A percentile compares a stretch with the other conserved stretches of the same genome.
Conservation (phyloP, 2,113 vertebrate genomes). For the Lagenorhynchus albirostris region DNA sequence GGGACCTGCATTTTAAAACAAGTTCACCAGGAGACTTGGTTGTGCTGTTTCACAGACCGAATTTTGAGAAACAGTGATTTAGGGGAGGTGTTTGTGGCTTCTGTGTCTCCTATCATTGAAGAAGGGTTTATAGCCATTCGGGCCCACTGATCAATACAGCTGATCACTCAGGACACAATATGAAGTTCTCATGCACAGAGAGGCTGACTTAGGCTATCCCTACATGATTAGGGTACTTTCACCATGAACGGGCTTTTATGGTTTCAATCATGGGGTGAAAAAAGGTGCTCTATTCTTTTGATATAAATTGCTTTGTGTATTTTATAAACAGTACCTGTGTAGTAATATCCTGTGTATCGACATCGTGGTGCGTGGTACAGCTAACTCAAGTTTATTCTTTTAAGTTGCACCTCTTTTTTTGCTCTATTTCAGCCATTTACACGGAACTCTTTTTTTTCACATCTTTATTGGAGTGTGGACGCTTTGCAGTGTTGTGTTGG, state of each 20-base stretch:
- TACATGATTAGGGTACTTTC: not conserved
- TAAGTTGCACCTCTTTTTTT: not conserved
- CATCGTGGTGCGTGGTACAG: not conserved
- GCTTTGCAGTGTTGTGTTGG: too few species aligned
- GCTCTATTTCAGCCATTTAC: not conserved
- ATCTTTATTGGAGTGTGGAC: too few species aligned
- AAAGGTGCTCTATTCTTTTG: slow-evolving; percentile 51
- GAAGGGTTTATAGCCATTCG: not conserved
- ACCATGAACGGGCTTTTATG: not conserved
- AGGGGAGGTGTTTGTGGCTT: not conserved
- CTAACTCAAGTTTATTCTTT: not conserved
- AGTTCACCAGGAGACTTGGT: not conserved
- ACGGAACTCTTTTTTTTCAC: not conserved
- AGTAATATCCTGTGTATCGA: not conserved
- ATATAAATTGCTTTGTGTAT: slow-evolving; percentile 8
- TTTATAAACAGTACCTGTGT: not conserved
- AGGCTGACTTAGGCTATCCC: not conserved
- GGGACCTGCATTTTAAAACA: not conserved
- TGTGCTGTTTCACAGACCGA: not conserved
- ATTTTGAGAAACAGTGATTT: not conserved
- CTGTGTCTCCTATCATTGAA: not conserved
- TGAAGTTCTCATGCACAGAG: not conserved
- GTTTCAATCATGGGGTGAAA: not conserved
- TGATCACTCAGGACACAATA: not conserved
- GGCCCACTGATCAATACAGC: not conserved